Conservation (phyloP, 2,888 invertebrate species). For the Diaperis boleti region DNA sequence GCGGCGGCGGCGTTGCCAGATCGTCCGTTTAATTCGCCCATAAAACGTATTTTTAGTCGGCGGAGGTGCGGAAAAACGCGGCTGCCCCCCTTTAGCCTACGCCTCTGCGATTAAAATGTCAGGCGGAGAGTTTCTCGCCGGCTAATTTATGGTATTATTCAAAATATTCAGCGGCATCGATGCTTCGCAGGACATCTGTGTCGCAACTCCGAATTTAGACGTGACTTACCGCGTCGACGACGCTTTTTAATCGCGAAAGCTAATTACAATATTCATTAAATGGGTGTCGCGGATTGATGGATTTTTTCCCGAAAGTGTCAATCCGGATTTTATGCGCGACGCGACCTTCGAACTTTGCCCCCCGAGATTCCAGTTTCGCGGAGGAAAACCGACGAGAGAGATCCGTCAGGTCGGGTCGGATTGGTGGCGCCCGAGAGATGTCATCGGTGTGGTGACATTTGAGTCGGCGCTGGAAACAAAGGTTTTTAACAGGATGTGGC, state of each 20-base stretch:
- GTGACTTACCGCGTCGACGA: conserved; percentile 57
- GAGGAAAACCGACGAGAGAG: neutral
- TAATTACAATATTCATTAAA: conserved; percentile 36
- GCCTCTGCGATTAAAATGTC: conserved; percentile 40
- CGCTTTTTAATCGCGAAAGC: conserved; percentile 53
- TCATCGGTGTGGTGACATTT: too few species aligned
- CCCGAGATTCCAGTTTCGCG: conserved; percentile 15
- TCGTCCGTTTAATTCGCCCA: conserved; percentile 5
- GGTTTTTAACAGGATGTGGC: neutral
- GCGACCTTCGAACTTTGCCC: conserved; percentile 30
- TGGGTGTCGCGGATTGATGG: conserved; percentile 28
- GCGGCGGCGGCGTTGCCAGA: conserved; percentile 25
- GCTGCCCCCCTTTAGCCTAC: conserved; percentile 27
- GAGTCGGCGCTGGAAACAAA: neutral
- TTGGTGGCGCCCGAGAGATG: neutral
- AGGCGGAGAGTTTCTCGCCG: conserved; percentile 34
- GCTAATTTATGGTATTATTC: conserved; percentile 50
- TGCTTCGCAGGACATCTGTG: conserved; percentile 57
- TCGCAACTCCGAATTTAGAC: conserved; percentile 57
- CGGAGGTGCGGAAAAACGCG: conserved; percentile 8
- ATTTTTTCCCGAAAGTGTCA: conserved; percentile 31
- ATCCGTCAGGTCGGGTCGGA: too few species aligned
- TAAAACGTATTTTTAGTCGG: conserved; percentile 37
- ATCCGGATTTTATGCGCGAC: conserved; percentile 16
- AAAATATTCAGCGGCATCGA: conserved; percentile 54